phyloP scores from a whole-genome alignment of 2,888 invertebrate genomes.

The Pristionchus arcanus region DNA sequence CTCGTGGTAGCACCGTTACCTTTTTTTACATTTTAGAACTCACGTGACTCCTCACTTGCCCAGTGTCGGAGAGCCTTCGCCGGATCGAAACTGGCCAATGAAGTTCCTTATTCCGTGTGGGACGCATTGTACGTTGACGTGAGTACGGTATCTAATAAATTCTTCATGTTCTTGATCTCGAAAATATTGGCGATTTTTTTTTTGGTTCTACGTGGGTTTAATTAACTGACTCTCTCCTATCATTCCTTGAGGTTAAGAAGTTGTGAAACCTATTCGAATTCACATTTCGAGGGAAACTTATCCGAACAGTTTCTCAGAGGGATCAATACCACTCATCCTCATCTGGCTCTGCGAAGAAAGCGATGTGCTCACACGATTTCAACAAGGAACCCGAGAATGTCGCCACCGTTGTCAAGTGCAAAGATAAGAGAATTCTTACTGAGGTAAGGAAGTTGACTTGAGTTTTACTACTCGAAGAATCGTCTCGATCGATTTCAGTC shows the following conservation, averaged over 20 bases:
- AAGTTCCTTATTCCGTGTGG: background rate
- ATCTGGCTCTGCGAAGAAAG: background rate
- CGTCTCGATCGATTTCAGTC: too few relatives aligned
- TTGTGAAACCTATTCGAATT: background rate
- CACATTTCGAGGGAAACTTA: background rate
- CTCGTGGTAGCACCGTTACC: too few relatives aligned
- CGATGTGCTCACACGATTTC: slow-evolving; percentile 1
- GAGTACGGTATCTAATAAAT: background rate
- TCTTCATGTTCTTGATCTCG: too few relatives aligned
- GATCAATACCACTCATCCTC: background rate
- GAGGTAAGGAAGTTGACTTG: background rate
- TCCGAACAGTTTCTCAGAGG: background rate
- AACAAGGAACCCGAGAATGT: background rate
- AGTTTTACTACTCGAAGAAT: too few relatives aligned
- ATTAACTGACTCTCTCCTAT: background rate
- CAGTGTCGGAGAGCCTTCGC: background rate
- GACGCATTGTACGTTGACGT: background rate
- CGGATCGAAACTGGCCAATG: background rate
- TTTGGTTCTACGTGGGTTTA: slow-evolving; percentile 14
- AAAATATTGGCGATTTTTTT: background rate
- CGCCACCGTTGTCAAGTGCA: background rate
- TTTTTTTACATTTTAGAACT: background rate
- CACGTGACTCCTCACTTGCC: background rate
- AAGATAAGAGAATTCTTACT: background rate
- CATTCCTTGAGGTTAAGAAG: background rate